phyloP scores from a whole-genome alignment of 2,888 invertebrate species.

The Lithophane semibrunnea region DNA sequence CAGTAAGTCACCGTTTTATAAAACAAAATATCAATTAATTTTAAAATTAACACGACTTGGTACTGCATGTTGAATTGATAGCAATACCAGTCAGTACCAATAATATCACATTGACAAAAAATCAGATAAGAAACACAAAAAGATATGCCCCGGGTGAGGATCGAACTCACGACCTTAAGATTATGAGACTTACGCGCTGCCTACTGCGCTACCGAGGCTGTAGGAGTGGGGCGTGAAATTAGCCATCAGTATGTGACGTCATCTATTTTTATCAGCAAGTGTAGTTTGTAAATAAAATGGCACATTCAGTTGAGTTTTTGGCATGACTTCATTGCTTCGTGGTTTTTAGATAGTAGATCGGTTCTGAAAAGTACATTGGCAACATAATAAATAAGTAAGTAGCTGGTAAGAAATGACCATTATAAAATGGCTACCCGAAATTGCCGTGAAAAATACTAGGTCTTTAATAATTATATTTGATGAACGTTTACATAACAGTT shows the following conservation, averaged over 20 bases:
- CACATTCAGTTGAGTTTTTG: not conserved
- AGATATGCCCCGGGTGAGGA: conserved; percentile 66
- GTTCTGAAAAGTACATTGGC: no score
- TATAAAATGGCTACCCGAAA: not conserved
- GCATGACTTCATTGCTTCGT: not conserved
- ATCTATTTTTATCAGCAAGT: conserved; percentile 15
- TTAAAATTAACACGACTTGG: not conserved
- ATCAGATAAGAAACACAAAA: conserved; percentile 26
- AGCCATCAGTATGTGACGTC: not conserved
- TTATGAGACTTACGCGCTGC: conserved; percentile 97
- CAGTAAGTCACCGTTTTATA: not conserved
- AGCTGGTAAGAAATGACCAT: not conserved
- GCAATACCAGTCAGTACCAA: not conserved
- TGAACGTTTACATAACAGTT: not conserved
- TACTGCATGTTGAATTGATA: no score
- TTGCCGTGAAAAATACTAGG: not conserved
- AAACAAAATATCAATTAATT: not conserved
- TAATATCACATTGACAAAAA: not conserved
- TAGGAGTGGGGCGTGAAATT: conserved; percentile 25
- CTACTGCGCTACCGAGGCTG: conserved; percentile 96
- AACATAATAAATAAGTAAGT: not conserved
- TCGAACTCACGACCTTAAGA: conserved; percentile 94
- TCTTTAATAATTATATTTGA: not conserved
- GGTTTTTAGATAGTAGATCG: not conserved
- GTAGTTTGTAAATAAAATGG: not conserved